Evolutionary conservation across 2,888 invertebrate genomes (phyloP).

Genomic region (Aphodius granarius): DNA sequence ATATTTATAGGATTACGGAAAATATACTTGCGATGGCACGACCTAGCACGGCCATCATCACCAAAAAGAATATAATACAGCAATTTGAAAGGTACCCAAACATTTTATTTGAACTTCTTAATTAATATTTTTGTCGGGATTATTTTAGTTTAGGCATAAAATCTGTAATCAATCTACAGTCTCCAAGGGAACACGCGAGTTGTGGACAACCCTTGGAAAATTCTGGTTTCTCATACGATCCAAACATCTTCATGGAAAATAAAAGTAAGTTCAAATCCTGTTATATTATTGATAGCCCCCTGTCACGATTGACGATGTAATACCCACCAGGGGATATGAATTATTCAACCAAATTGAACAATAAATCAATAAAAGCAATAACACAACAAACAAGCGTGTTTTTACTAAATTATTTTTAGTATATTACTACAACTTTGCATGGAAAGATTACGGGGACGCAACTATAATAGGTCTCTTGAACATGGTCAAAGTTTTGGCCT

Average conservation of each 20-base stretch:
- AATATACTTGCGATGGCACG: constrained; percentile 89
- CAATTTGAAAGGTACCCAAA: constrained; percentile 70
- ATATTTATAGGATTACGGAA: constrained; percentile 78
- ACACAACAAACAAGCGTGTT: no score
- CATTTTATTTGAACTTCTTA: no score
- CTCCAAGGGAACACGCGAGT: constrained; percentile 81
- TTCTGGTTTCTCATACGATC: constrained; percentile 85
- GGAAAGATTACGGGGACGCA: constrained; percentile 84
- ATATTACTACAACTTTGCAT: constrained; percentile 88
- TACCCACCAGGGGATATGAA: no score
- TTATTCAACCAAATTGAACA: background rate
- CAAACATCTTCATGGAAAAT: constrained; percentile 80
- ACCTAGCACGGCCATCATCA: constrained; percentile 73
- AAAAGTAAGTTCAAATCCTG: constrained; percentile 65
- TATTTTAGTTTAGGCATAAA: constrained; percentile 70
- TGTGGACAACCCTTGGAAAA: constrained; percentile 76
- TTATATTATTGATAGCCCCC: background rate
- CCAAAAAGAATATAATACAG: constrained; percentile 74
- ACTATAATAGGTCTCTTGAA: constrained; percentile 76
- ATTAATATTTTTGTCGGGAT: background rate
- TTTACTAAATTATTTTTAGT: constrained; percentile 68
- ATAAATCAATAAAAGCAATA: no score
- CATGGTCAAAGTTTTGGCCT: constrained; percentile 89
- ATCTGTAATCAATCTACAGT: constrained; percentile 84
- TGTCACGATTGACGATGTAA: no score